Evolutionary conservation across 53 echinoderm and acorn worm genomes (phyloP).

Genomic region (Arbacia lixula): DNA sequence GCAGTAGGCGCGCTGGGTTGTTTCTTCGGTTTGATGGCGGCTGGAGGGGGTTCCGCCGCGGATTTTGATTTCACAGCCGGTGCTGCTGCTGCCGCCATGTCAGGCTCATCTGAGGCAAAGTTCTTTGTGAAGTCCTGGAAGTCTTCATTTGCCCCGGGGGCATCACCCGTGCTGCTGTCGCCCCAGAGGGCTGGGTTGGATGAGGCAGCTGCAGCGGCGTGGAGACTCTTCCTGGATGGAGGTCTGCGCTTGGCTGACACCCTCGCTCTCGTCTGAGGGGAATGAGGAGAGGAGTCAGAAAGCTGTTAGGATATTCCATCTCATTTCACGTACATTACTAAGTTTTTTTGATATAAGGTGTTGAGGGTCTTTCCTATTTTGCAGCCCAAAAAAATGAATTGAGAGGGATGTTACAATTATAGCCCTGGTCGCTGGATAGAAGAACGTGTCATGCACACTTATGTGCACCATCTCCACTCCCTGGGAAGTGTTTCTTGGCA

Average conservation of each 20-base stretch:
- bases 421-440: too few species aligned
- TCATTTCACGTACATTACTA: too few species aligned
- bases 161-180: constrained; percentile 2
- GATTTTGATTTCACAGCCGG: too few species aligned
- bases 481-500: too few species aligned
- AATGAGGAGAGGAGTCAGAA: not conserved
- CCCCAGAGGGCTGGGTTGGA: constrained; percentile 51
- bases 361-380: too few species aligned
- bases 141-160: not conserved
- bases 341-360: too few species aligned
- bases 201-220: constrained; percentile 36
- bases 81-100: constrained; percentile 35
- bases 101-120: constrained; percentile 37
- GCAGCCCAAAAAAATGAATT: too few species aligned
- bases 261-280: constrained; percentile 49
- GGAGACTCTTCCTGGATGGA: constrained; percentile 62
- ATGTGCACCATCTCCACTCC: too few species aligned
- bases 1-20: too few species aligned
- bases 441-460: too few species aligned
- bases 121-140: constrained; percentile 17
- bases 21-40: constrained; percentile 38
- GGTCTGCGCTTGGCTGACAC: constrained; percentile 68
- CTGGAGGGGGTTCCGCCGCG: not conserved
- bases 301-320: too few species aligned
- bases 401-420: too few species aligned